Base-by-base conservation (phyloP, 2,797 vertebrate species). In the Limnodromus scolopaceus region DNA sequence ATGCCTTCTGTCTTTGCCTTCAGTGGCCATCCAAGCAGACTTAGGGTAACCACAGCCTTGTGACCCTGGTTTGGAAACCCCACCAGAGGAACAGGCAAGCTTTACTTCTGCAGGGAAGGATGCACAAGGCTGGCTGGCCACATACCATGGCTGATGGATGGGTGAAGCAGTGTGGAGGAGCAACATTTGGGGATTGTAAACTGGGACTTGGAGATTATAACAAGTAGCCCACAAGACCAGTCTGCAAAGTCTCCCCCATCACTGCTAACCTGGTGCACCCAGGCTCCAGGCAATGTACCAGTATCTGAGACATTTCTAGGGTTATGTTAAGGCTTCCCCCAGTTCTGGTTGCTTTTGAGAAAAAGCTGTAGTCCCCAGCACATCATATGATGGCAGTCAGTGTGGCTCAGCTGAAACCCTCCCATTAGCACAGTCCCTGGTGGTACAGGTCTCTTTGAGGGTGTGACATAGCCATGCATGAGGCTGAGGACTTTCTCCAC, bases 151-250 rank as follows among this genome's bases (percentile, higher is more conserved):
- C 36, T 83, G 69, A 84, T 17, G 27, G 72, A 63, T 9, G 25
- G 55, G 55, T 41, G 72, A 86, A 64, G 81, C 34, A 22, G 23
- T 2, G 6, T 0, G 1, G 19, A 89, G 16, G 15, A 84, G 43
- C 32, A 88, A 34, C n/a, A 34, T 25, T 4, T 76, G 11, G 15
- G 27, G n/a, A 4, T 17, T 60, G 49, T 48, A 49, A 63, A 20
- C 16, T 66, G 68, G 16, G 38, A 74, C 27, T 20, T 36, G 28
- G 18, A 75, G 16, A 91, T 48, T 38, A 74, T 3, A 19, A 12
- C 1, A 2, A 71, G 23, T 4, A 74, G 30, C 25, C 36, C 6
- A 24, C 27, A 71, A 43, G 34, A 32, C 28, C 0, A 0, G 65
- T 46, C 60, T 68, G 71, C 54, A 58, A 78, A 46, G 74, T 36